phyloP scores from a whole-genome alignment of 30 jellyfish, hydroid and myxozoan species.

The Nemopilema nomurai region DNA sequence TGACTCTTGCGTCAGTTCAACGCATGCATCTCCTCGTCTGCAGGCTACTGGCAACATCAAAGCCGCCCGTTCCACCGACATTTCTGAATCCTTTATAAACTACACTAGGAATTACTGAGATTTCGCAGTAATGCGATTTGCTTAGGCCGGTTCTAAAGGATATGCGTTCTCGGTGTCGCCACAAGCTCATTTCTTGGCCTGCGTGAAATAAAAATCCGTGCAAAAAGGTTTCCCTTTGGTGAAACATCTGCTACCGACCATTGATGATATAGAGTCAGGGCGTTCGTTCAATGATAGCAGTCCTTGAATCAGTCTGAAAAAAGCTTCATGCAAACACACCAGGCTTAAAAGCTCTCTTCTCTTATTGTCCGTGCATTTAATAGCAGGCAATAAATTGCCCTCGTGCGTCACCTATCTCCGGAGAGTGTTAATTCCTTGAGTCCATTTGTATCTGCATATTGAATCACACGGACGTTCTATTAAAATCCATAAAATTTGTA shows the following conservation, averaged over 20 bases:
- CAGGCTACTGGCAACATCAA: not conserved
- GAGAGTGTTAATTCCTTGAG: not conserved
- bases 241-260: not conserved
- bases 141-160: not conserved
- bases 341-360: no score
- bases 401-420: not conserved
- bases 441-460: not conserved
- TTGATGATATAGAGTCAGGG: not conserved
- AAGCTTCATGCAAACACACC: no score
- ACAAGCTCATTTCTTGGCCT: not conserved
- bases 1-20: not conserved
- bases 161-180: constrained; percentile 1
- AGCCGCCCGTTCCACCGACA: not conserved
- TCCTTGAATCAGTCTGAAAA: not conserved
- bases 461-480: not conserved
- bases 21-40: not conserved
- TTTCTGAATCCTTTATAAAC: not conserved
- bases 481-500: no score
- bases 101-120: not conserved
- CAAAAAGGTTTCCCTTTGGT: not conserved
- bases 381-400: not conserved
- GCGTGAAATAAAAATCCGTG: not conserved
- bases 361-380: no score
- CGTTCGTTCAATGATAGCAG: not conserved
- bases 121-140: constrained; percentile 13